Conservation (phyloP, 2,113 vertebrate species). For the Stegastes partitus region DNA sequence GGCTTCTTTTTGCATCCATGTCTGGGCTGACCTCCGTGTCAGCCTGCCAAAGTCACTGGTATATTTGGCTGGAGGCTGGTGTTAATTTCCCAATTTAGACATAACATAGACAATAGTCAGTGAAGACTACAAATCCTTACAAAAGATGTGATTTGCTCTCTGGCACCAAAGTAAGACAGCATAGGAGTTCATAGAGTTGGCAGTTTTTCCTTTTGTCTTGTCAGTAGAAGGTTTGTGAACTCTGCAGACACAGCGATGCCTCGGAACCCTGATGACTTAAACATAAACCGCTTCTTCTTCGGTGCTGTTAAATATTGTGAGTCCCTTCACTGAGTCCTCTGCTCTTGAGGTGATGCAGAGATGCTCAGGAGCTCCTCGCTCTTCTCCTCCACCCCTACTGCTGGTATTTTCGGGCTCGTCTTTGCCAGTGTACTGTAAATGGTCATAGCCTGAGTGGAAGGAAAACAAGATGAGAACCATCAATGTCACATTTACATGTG, state of each 20-base stretch:
- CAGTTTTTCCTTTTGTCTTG: conserved; percentile 13
- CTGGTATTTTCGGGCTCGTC: background rate
- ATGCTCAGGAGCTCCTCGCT: conserved; percentile 9
- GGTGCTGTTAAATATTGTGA: conserved; percentile 22
- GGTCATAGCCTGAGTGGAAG: conserved; percentile 78
- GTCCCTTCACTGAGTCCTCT: conserved; percentile 33
- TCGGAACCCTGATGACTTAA: conserved; percentile 4
- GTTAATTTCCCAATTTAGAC: conserved; percentile 10
- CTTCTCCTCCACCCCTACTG: conserved; percentile 2
- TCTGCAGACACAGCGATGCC: background rate
- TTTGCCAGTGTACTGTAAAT: conserved; percentile 79
- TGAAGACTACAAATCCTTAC: conserved; percentile 14
- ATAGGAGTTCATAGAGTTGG: conserved; percentile 8
- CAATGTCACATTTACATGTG: background rate
- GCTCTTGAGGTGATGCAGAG: conserved; percentile 22
- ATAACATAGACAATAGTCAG: conserved; percentile 19
- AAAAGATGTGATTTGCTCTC: conserved; percentile 19
- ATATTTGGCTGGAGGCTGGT: conserved; percentile 10
- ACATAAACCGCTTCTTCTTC: conserved; percentile 7
- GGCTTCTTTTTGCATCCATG: background rate
- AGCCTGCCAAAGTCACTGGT: conserved; percentile 4
- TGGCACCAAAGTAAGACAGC: conserved; percentile 3
- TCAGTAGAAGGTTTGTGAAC: background rate
- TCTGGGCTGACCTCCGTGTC: background rate
- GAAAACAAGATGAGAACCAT: background rate